Evolutionary conservation across 2,113 vertebrate species (phyloP).

Genomic region (Oncorhynchus nerka): DNA sequence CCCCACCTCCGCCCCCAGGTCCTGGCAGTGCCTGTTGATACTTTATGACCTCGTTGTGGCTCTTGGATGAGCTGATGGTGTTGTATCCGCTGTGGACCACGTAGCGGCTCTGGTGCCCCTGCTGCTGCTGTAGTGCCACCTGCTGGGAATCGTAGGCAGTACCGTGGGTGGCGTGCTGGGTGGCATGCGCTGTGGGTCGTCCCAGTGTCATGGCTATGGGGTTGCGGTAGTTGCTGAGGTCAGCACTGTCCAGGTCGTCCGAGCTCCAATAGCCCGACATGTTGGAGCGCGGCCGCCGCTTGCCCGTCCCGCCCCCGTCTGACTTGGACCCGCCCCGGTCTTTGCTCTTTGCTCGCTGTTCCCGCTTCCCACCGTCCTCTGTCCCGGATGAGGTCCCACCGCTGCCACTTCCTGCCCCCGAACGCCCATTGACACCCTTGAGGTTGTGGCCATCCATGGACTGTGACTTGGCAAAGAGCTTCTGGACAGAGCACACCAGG

Average conservation of each 20-base stretch:
- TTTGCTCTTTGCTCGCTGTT: slow-evolving; percentile 93
- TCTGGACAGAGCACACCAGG: slow-evolving; percentile 94
- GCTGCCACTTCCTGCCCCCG: slow-evolving; percentile 48
- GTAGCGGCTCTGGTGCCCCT: slow-evolving; percentile 71
- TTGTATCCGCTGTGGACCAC: slow-evolving; percentile 91
- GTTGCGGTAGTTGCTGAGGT: slow-evolving; percentile 88
- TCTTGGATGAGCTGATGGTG: slow-evolving; percentile 94
- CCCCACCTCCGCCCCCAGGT: slow-evolving; percentile 55
- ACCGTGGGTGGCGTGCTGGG: slow-evolving; percentile 66
- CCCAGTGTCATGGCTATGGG: slow-evolving; percentile 90
- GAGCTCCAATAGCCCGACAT: slow-evolving; percentile 99
- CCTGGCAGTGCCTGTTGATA: slow-evolving; percentile 67
- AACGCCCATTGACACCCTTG: slow-evolving; percentile 86
- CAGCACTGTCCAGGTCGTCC: slow-evolving; percentile 90
- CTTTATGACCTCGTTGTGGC: slow-evolving; percentile 80
- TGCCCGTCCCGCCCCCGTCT: slow-evolving; percentile 69
- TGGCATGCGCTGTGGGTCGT: slow-evolving; percentile 71
- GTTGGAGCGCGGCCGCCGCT: slow-evolving; percentile 90
- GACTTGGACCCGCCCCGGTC: slow-evolving; percentile 86
- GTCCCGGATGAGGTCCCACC: slow-evolving; percentile 62
- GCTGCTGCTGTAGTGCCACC: background rate
- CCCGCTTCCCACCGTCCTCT: slow-evolving; percentile 84
- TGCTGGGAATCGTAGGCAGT: background rate
- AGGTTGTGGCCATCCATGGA: slow-evolving; percentile 82
- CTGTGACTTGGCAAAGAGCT: slow-evolving; percentile 90